phyloP scores from a whole-genome alignment of 2,888 invertebrate species.

The Linnaemya tessellans region DNA sequence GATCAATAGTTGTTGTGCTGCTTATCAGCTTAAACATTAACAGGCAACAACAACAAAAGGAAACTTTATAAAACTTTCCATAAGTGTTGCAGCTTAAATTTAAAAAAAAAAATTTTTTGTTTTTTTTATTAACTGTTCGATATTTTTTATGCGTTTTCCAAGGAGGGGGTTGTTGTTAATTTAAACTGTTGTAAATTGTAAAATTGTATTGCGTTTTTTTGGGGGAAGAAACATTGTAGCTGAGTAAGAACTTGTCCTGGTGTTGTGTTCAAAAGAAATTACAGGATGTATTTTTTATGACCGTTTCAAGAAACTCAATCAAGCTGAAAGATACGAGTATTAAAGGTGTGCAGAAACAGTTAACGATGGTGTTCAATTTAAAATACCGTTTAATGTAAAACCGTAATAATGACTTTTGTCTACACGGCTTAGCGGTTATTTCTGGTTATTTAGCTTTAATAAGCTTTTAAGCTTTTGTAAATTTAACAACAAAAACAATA shows the following conservation, averaged over 20 bases:
- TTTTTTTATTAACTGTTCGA: constrained; percentile 58
- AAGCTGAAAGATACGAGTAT: constrained; percentile 44
- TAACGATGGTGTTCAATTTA: constrained; percentile 50
- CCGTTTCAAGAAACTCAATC: constrained; percentile 45
- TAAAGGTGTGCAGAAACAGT: constrained; percentile 55
- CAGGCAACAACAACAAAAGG: constrained; percentile 33
- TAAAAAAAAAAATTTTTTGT: constrained; percentile 5
- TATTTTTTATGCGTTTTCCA: constrained; percentile 22
- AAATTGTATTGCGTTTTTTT: constrained; percentile 14
- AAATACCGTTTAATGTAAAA: constrained; percentile 61
- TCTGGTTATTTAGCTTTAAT: constrained; percentile 8
- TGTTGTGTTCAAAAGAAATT: constrained; percentile 37
- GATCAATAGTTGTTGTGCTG: constrained; percentile 61
- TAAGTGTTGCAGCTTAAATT: constrained; percentile 31
- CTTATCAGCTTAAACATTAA: constrained; percentile 31
- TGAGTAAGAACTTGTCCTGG: constrained; percentile 15
- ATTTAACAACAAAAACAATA: neutral
- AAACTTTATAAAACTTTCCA: constrained; percentile 57
- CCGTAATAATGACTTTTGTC: constrained; percentile 54
- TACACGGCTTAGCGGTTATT: constrained; percentile 33
- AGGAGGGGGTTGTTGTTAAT: constrained; percentile 46
- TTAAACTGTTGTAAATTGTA: constrained; percentile 44
- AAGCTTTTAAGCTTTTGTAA: constrained; percentile 29
- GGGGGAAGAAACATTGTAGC: constrained; percentile 30
- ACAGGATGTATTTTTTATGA: constrained; percentile 38